phyloP scores from a whole-genome alignment of 2,888 invertebrate species.

The Rhyacophila evoluta region DNA sequence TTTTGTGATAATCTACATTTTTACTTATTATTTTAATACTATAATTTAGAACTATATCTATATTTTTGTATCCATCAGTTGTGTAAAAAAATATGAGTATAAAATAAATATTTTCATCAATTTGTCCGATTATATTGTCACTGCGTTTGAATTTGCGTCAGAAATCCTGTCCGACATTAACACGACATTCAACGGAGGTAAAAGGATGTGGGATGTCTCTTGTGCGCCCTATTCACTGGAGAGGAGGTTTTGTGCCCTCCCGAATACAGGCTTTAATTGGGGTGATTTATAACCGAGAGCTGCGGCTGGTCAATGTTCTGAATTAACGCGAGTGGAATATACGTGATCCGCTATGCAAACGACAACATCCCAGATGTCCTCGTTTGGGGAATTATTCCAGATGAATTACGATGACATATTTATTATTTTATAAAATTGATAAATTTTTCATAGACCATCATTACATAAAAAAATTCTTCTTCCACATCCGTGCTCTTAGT shows the following conservation, averaged over 20 bases:
- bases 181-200: background rate
- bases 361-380: background rate
- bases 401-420: background rate
- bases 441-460: no score
- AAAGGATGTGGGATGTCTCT: background rate
- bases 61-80: no score
- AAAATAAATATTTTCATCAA: background rate
- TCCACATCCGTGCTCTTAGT: no score
- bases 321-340: slow-evolving; percentile 27
- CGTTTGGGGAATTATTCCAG: background rate
- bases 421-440: no score
- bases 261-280: slow-evolving; percentile 26
- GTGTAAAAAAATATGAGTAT: no score
- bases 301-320: slow-evolving; percentile 28
- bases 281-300: slow-evolving; percentile 30
- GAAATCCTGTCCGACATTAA: background rate
- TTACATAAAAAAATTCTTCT: no score
- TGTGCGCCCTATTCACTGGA: background rate
- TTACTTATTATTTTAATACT: no score
- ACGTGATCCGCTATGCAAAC: slow-evolving; percentile 30
- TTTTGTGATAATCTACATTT: no score
- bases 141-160: background rate
- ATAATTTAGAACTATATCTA: no score
- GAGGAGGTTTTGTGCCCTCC: background rate
- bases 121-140: background rate